These are phyloP conservation scores for Matsumyia berberina DNA, from an alignment of 2,888 invertebrate genomes.

Conservation along the genomic window DNA sequence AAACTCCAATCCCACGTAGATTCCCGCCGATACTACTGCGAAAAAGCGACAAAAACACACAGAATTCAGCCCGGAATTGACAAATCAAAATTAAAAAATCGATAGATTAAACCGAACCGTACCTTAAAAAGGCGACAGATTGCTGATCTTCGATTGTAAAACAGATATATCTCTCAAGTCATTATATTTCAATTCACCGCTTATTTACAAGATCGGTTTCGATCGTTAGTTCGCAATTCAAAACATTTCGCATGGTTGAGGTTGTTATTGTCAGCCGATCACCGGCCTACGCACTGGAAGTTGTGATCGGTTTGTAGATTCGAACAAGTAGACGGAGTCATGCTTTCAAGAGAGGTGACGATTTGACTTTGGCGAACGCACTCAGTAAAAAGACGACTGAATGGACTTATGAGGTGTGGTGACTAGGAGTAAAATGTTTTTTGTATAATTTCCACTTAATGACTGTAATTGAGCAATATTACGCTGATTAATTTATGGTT, in stretches of 20 bases:
- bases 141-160: slow-evolving; percentile 27
- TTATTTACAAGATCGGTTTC: slow-evolving; percentile 19
- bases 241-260: slow-evolving; percentile 6
- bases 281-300: slow-evolving; percentile 42
- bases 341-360: slow-evolving; percentile 5
- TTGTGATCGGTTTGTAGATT: not conserved
- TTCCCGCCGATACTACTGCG: slow-evolving; percentile 9
- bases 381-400: slow-evolving; percentile 12
- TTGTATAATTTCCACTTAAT: slow-evolving; percentile 54
- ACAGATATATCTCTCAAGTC: slow-evolving; percentile 15
- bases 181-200: slow-evolving; percentile 22
- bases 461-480: slow-evolving; percentile 53
- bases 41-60: slow-evolving; percentile 14
- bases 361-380: slow-evolving; percentile 14
- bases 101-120: slow-evolving; percentile 38
- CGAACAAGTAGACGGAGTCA: slow-evolving; percentile 7
- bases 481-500: slow-evolving; percentile 50
- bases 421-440: slow-evolving; percentile 45
- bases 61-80: slow-evolving; percentile 16
- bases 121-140: slow-evolving; percentile 49
- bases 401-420: slow-evolving; percentile 50
- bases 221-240: slow-evolving; percentile 18
- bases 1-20: slow-evolving; percentile 38
- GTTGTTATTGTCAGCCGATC: slow-evolving; percentile 23
- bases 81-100: slow-evolving; percentile 31